phyloP scores from a whole-genome alignment of 2,797 vertebrate species.

The Pampus argenteus region DNA sequence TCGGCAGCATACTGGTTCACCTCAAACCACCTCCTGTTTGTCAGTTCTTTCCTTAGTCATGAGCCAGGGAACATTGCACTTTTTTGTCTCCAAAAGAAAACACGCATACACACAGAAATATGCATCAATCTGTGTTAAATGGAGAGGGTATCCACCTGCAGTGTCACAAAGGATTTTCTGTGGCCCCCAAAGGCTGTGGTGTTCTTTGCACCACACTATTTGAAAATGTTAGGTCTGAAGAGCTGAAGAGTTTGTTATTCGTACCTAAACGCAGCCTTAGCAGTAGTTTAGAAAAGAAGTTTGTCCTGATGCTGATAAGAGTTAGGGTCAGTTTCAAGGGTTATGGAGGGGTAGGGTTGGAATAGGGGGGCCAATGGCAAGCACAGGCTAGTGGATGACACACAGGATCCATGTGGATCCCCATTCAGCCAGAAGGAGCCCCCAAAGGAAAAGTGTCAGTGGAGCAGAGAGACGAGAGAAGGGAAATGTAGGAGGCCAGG shows the following conservation, averaged over 20 bases:
- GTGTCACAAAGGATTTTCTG: constrained; percentile 14
- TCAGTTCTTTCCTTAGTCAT: constrained; percentile 52
- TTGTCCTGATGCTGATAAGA: constrained; percentile 1
- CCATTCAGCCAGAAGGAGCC: no score
- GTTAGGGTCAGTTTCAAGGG: no score
- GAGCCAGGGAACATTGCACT: constrained; percentile 46
- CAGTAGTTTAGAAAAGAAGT: neutral
- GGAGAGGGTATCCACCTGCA: neutral
- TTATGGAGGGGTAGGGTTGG: neutral
- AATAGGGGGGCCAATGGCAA: neutral
- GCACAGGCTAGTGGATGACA: neutral
- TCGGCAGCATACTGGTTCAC: constrained; percentile 62
- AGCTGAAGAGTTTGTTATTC: neutral
- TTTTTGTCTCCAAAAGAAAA: constrained; percentile 42
- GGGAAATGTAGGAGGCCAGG: neutral
- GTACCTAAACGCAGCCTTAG: neutral
- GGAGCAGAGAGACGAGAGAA: neutral
- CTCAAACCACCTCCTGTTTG: constrained; percentile 78
- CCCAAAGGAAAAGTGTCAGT: neutral
- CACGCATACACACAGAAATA: constrained; percentile 13
- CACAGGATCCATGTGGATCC: neutral
- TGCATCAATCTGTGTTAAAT: constrained; percentile 5
- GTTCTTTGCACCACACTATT: constrained; percentile 5
- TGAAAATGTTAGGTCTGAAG: neutral
- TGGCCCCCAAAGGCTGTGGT: neutral